Evolutionary conservation across 2,113 vertebrate species (phyloP).

Genomic region (Dolichallabes microphthalmus): DNA sequence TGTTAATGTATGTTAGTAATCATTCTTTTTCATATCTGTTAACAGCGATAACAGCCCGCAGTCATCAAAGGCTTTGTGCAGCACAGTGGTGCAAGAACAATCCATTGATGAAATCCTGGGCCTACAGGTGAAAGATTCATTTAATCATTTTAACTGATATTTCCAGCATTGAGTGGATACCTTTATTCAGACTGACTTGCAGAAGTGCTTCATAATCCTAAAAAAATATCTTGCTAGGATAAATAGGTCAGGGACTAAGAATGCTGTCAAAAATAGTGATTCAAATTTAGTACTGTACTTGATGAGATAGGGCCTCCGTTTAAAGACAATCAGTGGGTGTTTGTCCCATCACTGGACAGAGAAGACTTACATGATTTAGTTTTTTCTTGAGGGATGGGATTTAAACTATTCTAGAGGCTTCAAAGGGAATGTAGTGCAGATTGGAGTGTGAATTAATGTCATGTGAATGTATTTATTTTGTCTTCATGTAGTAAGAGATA

Average conservation of each 20-base stretch:
- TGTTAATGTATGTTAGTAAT: background rate
- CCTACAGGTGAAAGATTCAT: conserved; percentile 79
- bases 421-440: background rate
- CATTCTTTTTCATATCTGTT: conserved; percentile 11
- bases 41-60: conserved; percentile 82
- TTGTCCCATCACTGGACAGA: background rate
- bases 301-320: background rate
- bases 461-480: background rate
- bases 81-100: conserved; percentile 81
- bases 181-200: background rate
- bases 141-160: background rate
- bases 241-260: background rate
- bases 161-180: background rate
- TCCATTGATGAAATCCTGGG: conserved; percentile 97
- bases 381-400: background rate
- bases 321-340: background rate
- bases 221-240: background rate
- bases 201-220: background rate
- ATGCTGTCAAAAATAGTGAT: too few species aligned
- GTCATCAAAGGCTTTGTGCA: conserved; percentile 77
- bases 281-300: background rate
- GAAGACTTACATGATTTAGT: background rate
- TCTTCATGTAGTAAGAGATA: background rate
- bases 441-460: background rate
- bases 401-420: background rate